A percentile compares a stretch with the other conserved stretches of the same genome.
Conservation (phyloP, 2,113 vertebrate species). For the Catagonus wagneri region DNA sequence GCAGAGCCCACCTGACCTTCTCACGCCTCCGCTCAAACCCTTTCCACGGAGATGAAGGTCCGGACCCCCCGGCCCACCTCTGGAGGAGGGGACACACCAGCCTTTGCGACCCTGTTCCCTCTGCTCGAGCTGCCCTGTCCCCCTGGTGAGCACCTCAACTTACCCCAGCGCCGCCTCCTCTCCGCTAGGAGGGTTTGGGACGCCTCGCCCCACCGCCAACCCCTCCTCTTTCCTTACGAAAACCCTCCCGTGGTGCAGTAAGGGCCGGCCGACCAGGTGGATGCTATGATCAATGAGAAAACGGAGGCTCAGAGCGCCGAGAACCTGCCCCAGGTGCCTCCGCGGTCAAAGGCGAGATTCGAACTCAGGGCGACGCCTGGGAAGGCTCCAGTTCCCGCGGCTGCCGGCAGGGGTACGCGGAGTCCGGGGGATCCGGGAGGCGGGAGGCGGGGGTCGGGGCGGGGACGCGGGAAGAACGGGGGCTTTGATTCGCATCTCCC, state of each 20-base stretch:
- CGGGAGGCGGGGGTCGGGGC: constrained; percentile 41
- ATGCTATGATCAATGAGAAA: not conserved
- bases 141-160: not conserved
- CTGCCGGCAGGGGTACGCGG: constrained; percentile 42
- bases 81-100: not conserved
- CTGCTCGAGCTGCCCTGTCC: not conserved
- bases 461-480: constrained; percentile 84
- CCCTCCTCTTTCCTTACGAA: too few species aligned
- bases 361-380: constrained; percentile 40
- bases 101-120: not conserved
- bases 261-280: not conserved
- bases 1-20: not conserved
- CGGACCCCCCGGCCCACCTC: too few species aligned
- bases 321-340: not conserved
- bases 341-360: not conserved
- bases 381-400: constrained; percentile 45
- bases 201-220: too few species aligned
- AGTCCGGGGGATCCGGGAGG: not conserved
- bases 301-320: not conserved
- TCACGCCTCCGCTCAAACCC: not conserved
- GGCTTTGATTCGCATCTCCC: constrained; percentile 88
- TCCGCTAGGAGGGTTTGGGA: not conserved
- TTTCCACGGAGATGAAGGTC: not conserved
- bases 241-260: not conserved
- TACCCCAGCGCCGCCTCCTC: not conserved